Evolutionary conservation across 92 coral and sea anemone species (phyloP), one percentile per base, ranked within the genome.

Genomic region (Actinernus sp.): DNA sequence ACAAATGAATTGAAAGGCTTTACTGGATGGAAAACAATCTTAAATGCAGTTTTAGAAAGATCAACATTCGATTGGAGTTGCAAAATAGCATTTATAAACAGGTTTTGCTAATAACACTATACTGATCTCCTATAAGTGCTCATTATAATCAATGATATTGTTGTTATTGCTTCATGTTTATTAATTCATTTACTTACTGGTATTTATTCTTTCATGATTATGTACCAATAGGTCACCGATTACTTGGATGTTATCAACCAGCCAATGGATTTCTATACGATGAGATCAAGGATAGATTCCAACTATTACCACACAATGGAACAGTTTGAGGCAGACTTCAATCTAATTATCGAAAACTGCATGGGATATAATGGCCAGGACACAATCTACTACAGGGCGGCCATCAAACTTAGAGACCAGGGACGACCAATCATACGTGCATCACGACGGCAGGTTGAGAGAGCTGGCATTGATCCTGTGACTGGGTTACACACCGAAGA

Each of bases 201-300:
- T n/a, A n/a, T n/a, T n/a, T n/a, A n/a, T n/a, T n/a, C n/a, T n/a
- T n/a, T n/a, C n/a, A n/a, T n/a, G n/a, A n/a, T n/a, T n/a, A n/a
- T n/a, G n/a, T n/a, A n/a, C n/a, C n/a, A n/a, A n/a, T n/a, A 93
- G 98, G 99, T 95, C 37, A 62, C 86, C 9, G 99, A 95, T 70
- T 95, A 95, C 73, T 79, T 91, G 30, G 97, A 91, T 27, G 83
- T 95, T 31, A 89, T 95, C 48, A 69, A 83, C 1, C 77, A 79
- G 28, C 99, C 99, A 0, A 95, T 95, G 99, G 99, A 95, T 63
- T 95, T 95, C 85, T 71, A 85, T 33, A 91, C 97, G 14, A 81
- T 95, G 71, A 69, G 93, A 12, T 62, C 79, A 10, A 88, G 89
- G 31, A 83, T 95, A 10, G 97, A 95, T 13, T 91, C 93, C 48